These are phyloP conservation scores for Micromussa lordhowensis DNA, from an alignment of 92 coral and sea anemone genomes.

Conservation along the genomic window DNA sequence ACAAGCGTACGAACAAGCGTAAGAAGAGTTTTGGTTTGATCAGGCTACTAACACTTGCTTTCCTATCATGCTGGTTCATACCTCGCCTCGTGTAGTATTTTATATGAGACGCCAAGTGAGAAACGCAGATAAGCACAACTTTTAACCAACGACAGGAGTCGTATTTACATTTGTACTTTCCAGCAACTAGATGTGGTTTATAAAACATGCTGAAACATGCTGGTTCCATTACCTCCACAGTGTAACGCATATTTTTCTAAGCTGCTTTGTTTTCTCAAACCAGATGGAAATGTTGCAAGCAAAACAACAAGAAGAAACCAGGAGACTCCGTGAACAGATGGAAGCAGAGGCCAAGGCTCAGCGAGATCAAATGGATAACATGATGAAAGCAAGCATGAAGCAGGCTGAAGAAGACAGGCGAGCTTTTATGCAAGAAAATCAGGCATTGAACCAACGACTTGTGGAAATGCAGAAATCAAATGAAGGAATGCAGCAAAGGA, in stretches of 20 bases:
- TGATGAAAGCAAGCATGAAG: conserved; percentile 65
- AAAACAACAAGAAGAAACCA: conserved; percentile 58
- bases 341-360: conserved; percentile 50
- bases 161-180: too few species aligned
- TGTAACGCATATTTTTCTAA: neutral
- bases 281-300: conserved; percentile 52
- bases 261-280: neutral
- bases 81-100: too few species aligned
- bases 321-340: conserved; percentile 53
- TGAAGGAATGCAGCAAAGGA: conserved; percentile 4
- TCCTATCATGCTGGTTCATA: too few species aligned
- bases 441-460: conserved; percentile 14
- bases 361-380: conserved; percentile 66
- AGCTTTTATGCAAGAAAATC: conserved; percentile 36
- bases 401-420: conserved; percentile 47
- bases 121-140: too few species aligned
- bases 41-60: too few species aligned
- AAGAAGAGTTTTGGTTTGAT: neutral
- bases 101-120: too few species aligned
- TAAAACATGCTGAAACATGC: neutral
- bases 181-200: too few species aligned
- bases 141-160: too few species aligned
- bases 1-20: too few species aligned
- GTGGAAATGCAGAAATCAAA: conserved; percentile 20
- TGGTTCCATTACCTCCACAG: neutral